phyloP scores from a whole-genome alignment of 1,140 invertebrate species.

The Latrodectus geometricus region DNA sequence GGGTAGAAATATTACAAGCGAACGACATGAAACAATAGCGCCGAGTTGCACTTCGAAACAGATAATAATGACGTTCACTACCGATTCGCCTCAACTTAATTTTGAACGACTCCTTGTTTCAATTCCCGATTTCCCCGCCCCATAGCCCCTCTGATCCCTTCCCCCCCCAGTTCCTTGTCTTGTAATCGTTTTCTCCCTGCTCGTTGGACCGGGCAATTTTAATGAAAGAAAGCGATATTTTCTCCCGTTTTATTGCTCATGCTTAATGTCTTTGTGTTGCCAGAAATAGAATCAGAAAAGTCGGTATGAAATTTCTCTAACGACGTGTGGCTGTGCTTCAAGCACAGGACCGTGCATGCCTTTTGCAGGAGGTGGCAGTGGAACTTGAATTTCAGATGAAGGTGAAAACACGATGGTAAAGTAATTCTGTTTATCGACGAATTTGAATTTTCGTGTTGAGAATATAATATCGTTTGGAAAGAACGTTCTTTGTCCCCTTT shows the following conservation, averaged over 20 bases:
- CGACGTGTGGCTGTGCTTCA: too few relatives aligned
- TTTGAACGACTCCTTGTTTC: neutral
- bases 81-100: neutral
- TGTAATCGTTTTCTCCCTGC: neutral
- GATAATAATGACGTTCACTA: neutral
- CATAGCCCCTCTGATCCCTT: neutral
- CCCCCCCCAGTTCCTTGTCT: neutral
- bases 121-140: neutral
- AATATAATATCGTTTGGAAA: too few relatives aligned
- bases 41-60: neutral
- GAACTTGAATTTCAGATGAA: neutral
- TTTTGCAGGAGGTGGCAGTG: neutral
- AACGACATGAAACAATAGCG: neutral
- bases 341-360: neutral
- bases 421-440: too few relatives aligned
- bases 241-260: slow-evolving; percentile 1
- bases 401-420: too few relatives aligned
- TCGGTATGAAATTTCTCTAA: neutral
- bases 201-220: neutral
- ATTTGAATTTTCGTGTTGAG: too few relatives aligned
- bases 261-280: neutral
- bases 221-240: slow-evolving; percentile 2
- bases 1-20: neutral
- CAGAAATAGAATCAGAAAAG: neutral
- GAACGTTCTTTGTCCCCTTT: too few relatives aligned